These are phyloP conservation scores for Drosophila yakuba DNA, from an alignment of 1,140 invertebrate genomes.

Conservation along the genomic window DNA sequence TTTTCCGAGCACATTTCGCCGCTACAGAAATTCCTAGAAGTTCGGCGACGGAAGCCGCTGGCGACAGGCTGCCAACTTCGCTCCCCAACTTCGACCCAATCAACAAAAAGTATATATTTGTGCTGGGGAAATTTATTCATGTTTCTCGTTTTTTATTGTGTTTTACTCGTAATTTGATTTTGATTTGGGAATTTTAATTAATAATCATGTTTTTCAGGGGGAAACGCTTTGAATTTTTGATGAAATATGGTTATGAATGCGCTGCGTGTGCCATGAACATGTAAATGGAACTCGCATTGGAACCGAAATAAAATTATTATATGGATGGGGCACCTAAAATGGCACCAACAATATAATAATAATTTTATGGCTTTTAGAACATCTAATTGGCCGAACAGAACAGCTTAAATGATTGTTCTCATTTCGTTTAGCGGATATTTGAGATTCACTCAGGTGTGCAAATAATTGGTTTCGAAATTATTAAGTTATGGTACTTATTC, in stretches of 20 bases:
- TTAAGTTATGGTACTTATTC: neutral
- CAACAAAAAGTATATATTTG: conserved; percentile 17
- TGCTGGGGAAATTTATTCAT: conserved; percentile 60
- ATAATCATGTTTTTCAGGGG: conserved; percentile 61
- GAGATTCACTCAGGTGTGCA: conserved; percentile 21
- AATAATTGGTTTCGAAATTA: conserved; percentile 4
- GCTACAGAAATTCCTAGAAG: conserved; percentile 63
- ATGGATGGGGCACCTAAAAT: conserved; percentile 6
- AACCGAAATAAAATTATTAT: conserved; percentile 12
- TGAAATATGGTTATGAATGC: conserved; percentile 58
- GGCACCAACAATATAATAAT: conserved; percentile 41
- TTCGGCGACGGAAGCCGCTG: conserved; percentile 58
- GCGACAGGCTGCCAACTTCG: conserved; percentile 53
- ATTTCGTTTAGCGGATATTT: conserved; percentile 3
- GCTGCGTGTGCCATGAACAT: conserved; percentile 38
- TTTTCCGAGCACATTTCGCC: conserved; percentile 61
- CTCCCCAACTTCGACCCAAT: conserved; percentile 18
- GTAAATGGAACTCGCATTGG: conserved; percentile 39
- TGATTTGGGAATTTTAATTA: conserved; percentile 78
- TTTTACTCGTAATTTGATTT: conserved; percentile 77
- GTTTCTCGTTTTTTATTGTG: conserved; percentile 48
- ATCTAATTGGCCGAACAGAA: conserved; percentile 58
- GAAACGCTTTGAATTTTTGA: conserved; percentile 45
- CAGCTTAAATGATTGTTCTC: conserved; percentile 19
- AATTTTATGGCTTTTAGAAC: conserved; percentile 68